Evolutionary conservation across 2,888 invertebrate genomes (phyloP), one percentile per base, ranked within the genome.

Genomic region (Tromatobia lineatoria): DNA sequence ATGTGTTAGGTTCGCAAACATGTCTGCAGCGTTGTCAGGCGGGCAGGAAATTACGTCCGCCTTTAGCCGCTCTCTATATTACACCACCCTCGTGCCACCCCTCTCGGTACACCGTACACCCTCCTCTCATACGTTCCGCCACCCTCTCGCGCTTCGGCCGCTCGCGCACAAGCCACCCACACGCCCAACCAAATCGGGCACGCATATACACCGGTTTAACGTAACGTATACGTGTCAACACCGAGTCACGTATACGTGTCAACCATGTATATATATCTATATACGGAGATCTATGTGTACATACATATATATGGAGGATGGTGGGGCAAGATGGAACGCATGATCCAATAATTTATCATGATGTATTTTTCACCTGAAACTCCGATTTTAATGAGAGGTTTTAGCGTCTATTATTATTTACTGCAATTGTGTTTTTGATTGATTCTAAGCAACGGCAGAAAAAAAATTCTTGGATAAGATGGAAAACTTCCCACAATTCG

Each of bases 1-100:
- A 90, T 91, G 91, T 90, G 92, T 91, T 91, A 85, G 90, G 88
- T 93, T 89, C 89, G 93, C 93, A 93, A 93, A 93, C 93, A 93
- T 93, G 92, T 92, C 93, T 93, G 93, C 89, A 89, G 89, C 87
- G 90, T 90, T 90, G 91, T 91, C 91, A 91, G 93, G 91, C 92
- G 92, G 93, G 91, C 93, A 93, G 93, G 93, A 93, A 93, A 93
- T 93, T 93, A 93, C 93, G 93, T 93, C 91, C 92, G 93, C 93
- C 93, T 93, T 93, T 93, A 92, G 93, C 91, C 88, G 90, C 89
- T 91, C 91, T 91, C 91, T 91, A 92, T 91, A 93, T 92, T 92
- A 92, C 93, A 90, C 90, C 89, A 89, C 89, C 89, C 86, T 70
- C 88, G 77, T 42, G 42, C 64, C 73, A 52, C 54, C 69, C 75